These are phyloP conservation scores for Brachyhypopomus occidentalis DNA, from an alignment of 2,113 vertebrate genomes.

Conservation along the genomic window DNA sequence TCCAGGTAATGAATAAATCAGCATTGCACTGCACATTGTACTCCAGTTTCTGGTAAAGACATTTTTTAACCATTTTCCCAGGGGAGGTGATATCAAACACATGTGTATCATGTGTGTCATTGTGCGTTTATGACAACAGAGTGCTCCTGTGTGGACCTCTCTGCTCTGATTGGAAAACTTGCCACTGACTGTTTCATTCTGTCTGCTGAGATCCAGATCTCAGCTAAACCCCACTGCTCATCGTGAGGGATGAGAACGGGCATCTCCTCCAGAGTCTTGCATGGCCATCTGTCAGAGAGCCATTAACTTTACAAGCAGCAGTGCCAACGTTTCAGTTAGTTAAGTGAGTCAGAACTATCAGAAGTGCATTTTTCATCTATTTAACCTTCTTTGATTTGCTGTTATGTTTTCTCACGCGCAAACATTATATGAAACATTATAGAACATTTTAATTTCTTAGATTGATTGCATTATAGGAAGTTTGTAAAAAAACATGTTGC, in stretches of 20 bases:
- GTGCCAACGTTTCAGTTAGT: no score
- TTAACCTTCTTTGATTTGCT: no score
- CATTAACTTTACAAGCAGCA: neutral
- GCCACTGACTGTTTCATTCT: neutral
- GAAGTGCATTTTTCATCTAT: no score
- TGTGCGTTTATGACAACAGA: neutral
- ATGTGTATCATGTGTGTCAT: no score
- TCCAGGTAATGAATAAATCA: no score
- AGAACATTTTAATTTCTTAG: no score
- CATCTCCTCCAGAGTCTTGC: neutral
- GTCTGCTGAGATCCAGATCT: neutral
- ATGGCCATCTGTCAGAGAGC: neutral
- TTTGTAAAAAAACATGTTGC: no score
- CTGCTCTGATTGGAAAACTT: slow-evolving; percentile 7
- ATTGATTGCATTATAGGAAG: no score
- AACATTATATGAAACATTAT: no score
- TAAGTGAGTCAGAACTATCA: no score
- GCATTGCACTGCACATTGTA: neutral
- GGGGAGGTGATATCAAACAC: slow-evolving; percentile 20
- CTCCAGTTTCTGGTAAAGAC: neutral
- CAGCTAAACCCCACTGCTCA: neutral
- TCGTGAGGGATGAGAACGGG: neutral
- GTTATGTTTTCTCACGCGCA: no score
- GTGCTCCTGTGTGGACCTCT: neutral
- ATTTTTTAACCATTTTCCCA: neutral